Evolutionary conservation across 1,140 invertebrate species (phyloP), one percentile per base, ranked within the genome.

Genomic region (Apis cerana): DNA sequence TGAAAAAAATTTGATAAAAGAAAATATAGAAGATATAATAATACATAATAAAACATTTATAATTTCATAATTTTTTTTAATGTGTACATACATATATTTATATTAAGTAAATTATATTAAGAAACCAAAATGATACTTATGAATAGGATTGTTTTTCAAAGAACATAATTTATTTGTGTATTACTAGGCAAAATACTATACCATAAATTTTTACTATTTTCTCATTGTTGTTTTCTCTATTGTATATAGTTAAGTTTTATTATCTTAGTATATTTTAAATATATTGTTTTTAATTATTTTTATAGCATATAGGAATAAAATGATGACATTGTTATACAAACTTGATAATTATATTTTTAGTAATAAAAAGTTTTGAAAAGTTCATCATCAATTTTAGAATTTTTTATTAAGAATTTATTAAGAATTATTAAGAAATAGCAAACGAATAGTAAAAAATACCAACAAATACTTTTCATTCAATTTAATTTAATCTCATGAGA

Each of bases 201-300:
- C 8, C 48, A 17, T 72, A 21, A 52, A 82, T 12, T 13, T 62
- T 62, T 27, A 62, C 27, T 67, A 69, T 48, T n/a, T 27, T 54
- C 54, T 68, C 43, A 9, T 78, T 48, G 1, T 15, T 71, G 23
- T 33, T 54, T 10, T 27, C 23, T 65, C 48, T 58, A 15, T 76
- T 87, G 82, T 88, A 88, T 23, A 88, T 88, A 88, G 58, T 58
- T 62, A 78, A 69, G 27, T 75, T 87, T 27, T 65, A 10, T 79
- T 87, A 85, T 43, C 4, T 43, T 43, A 43, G 4, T 43, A 54
- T 61, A 23, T 75, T 48, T 11, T 68, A 70, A 54, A 52, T 13
- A 61, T 62, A 43, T 50, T 43, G 75, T 23, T 61, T 50, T 68
- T 48, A 54, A 43, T 50, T 43, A 71, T 23, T 61, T 50, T 68